Evolutionary conservation across 2,797 vertebrate genomes (phyloP).

Genomic region (Gastrophryne carolinensis): DNA sequence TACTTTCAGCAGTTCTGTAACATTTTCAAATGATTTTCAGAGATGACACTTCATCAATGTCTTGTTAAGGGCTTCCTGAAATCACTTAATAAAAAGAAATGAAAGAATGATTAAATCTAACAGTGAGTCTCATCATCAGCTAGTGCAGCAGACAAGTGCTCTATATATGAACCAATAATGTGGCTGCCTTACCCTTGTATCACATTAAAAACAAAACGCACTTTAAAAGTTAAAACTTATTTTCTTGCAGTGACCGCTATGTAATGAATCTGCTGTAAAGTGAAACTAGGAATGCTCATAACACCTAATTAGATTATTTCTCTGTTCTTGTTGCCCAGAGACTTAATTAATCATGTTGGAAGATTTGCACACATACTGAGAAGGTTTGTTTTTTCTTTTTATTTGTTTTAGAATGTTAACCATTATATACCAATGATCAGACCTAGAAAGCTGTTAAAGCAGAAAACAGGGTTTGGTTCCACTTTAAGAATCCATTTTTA

Average conservation of each 20-base stretch:
- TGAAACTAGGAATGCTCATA: neutral
- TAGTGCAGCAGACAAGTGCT: constrained; percentile 3
- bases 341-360: constrained; percentile 21
- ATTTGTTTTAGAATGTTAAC: constrained; percentile 27
- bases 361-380: constrained; percentile 1
- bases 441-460: constrained; percentile 5
- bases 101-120: constrained; percentile 44
- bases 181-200: constrained; percentile 1
- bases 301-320: constrained; percentile 15
- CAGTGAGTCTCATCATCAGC: constrained; percentile 24
- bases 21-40: constrained; percentile 30
- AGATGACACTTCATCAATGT: constrained; percentile 48
- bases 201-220: neutral
- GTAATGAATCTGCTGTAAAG: neutral
- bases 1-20: constrained; percentile 14
- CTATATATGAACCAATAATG: neutral
- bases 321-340: constrained; percentile 6
- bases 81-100: constrained; percentile 39
- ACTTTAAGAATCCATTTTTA: no score
- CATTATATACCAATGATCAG: constrained; percentile 12
- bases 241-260: neutral
- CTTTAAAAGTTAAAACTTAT: neutral
- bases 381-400: neutral
- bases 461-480: neutral
- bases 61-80: constrained; percentile 29